Evolutionary conservation across 2,888 invertebrate species (phyloP).

Genomic region (Microctonus aethiopoides): DNA sequence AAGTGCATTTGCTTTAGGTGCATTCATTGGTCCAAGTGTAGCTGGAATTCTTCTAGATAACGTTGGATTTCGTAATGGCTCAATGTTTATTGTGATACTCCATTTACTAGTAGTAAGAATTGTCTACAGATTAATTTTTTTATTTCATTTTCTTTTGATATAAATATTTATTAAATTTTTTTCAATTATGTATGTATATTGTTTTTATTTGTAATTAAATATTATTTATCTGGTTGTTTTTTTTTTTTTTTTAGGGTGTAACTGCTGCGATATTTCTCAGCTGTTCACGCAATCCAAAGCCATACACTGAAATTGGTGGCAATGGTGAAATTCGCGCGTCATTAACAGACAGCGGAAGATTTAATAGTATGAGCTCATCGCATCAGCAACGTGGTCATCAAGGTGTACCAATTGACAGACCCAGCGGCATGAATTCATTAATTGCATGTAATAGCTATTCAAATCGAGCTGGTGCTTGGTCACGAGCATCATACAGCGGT

Average conservation of each 20-base stretch:
- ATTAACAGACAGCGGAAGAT: slow-evolving; percentile 55
- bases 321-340: slow-evolving; percentile 56
- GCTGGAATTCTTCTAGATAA: slow-evolving; percentile 80
- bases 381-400: slow-evolving; percentile 73
- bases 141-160: too few species aligned
- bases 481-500: slow-evolving; percentile 68
- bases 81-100: slow-evolving; percentile 77
- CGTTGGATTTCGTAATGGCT: slow-evolving; percentile 78
- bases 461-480: slow-evolving; percentile 73
- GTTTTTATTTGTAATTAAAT: too few species aligned
- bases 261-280: slow-evolving; percentile 62
- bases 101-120: slow-evolving; percentile 75
- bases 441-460: slow-evolving; percentile 83
- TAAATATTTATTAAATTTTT: too few species aligned
- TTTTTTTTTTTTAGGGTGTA: slow-evolving; percentile 57
- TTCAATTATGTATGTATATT: too few species aligned
- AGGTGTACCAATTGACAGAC: slow-evolving; percentile 74
- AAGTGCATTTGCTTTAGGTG: slow-evolving; percentile 88
- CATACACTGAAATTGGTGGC: slow-evolving; percentile 62
- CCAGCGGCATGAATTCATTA: slow-evolving; percentile 78
- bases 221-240: background rate
- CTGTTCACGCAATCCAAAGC: slow-evolving; percentile 57
- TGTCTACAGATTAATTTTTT: background rate
- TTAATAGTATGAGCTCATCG: slow-evolving; percentile 67
- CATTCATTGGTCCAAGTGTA: slow-evolving; percentile 84